Evolutionary conservation across 2,797 vertebrate species (phyloP), one percentile per base, ranked within the genome.

Genomic region (Microctenopoma stevenorrisi): DNA sequence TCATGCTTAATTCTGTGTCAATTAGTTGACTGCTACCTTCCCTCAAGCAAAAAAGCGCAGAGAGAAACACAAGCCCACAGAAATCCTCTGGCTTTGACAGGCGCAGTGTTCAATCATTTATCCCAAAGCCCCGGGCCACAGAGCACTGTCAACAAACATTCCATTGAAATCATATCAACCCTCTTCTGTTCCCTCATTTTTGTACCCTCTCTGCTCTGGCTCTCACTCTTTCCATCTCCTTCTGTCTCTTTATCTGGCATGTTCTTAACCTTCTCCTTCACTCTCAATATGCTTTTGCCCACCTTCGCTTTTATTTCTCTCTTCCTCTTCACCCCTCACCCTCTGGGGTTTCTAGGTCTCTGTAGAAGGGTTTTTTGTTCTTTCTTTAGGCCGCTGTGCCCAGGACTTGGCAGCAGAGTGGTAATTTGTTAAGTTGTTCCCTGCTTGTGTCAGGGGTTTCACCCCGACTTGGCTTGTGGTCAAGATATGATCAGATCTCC

Each of bases 1-100:
- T 97, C 95, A 97, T 97, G 96, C 95, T 97, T 98, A 98, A 98
- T 99, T 98, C 96, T 95, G 94, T 97, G 96, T 98, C 96, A 98
- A 97, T 98, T 98, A 98, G 95, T 94, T 94, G 95, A 96, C 96
- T 96, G 95, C 95, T 96, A 96, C 95, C 95, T 96, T 96, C 96
- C 96, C 96, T 97, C 94, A 90, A 97, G 97, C 96, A 88, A 96
- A 83, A 96, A 94, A 94, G 94, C 88, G 91, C 89, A 83, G 93
- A 92, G 91, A 91, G 89, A 91, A 94, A 95, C 93, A 95, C 94
- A 95, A 96, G 95, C 96, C 95, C 96, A 96, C 96, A 95, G 94
- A 95, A 95, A 95, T 95, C 94, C 94, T 95, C 94, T 92, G 92
- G 93, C 95, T 96, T 95, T 96, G 96, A 97, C 96, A 97, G 96